phyloP scores from a whole-genome alignment of 2,797 vertebrate species.

The Mastacembelus armatus region DNA sequence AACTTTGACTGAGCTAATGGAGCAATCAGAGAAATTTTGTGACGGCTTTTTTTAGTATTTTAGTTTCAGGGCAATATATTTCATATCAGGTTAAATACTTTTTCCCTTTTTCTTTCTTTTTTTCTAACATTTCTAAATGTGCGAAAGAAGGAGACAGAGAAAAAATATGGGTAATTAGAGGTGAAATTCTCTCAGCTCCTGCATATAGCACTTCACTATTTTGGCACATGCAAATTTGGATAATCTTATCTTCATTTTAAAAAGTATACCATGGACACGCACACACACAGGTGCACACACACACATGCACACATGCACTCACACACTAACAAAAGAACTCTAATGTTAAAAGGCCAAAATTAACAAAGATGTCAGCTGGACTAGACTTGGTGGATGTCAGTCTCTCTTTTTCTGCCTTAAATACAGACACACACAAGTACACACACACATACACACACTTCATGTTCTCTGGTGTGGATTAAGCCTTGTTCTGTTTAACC shows the following conservation, averaged over 20 bases:
- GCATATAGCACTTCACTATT: neutral
- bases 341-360: neutral
- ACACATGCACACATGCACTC: neutral
- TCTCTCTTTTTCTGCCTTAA: too few relatives aligned
- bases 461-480: slow-evolving; percentile 54
- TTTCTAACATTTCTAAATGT: slow-evolving; percentile 35
- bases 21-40: slow-evolving; percentile 70
- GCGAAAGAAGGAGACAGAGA: slow-evolving; percentile 18
- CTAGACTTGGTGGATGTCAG: slow-evolving; percentile 12
- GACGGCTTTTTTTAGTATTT: slow-evolving; percentile 37
- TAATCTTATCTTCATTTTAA: neutral
- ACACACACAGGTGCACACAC: slow-evolving; percentile 6
- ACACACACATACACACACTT: slow-evolving; percentile 16
- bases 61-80: slow-evolving; percentile 42
- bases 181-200: slow-evolving; percentile 1
- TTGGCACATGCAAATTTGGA: slow-evolving; percentile 5
- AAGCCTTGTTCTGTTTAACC: slow-evolving; percentile 70
- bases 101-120: slow-evolving; percentile 20
- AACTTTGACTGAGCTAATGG: slow-evolving; percentile 77
- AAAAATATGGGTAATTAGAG: slow-evolving; percentile 38
- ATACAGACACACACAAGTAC: neutral
- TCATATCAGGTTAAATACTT: slow-evolving; percentile 17
- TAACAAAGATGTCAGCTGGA: slow-evolving; percentile 7
- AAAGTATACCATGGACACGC: neutral
- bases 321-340: neutral